Conservation (phyloP, 2,888 invertebrate species). For the Idaea dimidiata region DNA sequence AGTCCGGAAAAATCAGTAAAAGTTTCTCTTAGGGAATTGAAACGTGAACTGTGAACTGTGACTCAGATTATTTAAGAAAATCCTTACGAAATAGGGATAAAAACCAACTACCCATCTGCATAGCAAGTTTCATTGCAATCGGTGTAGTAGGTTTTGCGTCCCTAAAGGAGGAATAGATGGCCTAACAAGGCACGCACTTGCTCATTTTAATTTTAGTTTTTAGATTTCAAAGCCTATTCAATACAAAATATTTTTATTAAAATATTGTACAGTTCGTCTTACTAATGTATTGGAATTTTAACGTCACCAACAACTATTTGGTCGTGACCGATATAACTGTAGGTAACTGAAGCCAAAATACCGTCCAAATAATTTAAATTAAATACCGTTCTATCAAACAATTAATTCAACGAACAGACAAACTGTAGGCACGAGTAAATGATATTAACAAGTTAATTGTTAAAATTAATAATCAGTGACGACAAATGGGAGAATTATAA, state of each 20-base stretch:
- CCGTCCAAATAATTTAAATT: not conserved
- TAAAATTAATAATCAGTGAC: conserved; percentile 9
- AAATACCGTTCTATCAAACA: not conserved
- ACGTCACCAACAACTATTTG: not conserved
- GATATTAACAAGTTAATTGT: conserved; percentile 11
- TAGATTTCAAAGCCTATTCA: too few species aligned
- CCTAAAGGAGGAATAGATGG: too few species aligned
- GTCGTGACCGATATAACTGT: not conserved
- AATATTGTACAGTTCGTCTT: too few species aligned
- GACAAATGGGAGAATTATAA: not conserved
- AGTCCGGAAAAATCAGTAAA: not conserved
- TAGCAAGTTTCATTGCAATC: too few species aligned
- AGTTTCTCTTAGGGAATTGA: not conserved
- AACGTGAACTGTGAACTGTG: not conserved
- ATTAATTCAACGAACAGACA: conserved; percentile 6
- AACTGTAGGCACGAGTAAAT: conserved; percentile 2
- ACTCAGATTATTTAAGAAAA: too few species aligned
- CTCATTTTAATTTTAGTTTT: too few species aligned
- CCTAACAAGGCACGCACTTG: too few species aligned
- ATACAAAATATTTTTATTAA: too few species aligned
- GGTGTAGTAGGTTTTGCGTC: too few species aligned
- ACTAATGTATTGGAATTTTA: not conserved
- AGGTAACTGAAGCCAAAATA: not conserved
- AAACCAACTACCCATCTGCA: too few species aligned
- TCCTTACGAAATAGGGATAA: too few species aligned